Percentiles rank a stretch among this genome's conserved stretches.
phyloP scores from a whole-genome alignment of 2,797 vertebrate genomes.

The Sebastes hubbsi region DNA sequence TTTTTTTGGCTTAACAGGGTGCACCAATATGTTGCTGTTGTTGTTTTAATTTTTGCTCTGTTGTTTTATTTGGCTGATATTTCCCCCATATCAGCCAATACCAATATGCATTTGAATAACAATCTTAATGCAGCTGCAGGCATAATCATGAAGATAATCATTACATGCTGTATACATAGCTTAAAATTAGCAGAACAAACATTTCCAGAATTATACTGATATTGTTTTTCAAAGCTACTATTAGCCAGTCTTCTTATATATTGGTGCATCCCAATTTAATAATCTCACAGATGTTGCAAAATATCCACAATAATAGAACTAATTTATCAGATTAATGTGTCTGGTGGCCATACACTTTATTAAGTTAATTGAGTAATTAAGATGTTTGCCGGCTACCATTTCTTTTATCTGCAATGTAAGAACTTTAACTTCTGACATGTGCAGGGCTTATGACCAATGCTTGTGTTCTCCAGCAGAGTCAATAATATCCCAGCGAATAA shows the following conservation, averaged over 20 bases:
- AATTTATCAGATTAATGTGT: not conserved
- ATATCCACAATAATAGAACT: slow-evolving; percentile 10
- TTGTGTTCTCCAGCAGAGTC: slow-evolving; percentile 51
- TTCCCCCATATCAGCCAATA: not conserved
- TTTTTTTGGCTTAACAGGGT: slow-evolving; percentile 14
- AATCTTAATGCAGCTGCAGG: not conserved
- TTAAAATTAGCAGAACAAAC: not conserved
- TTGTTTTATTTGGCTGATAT: not conserved
- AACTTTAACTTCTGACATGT: slow-evolving; percentile 27
- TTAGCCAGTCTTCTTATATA: slow-evolving; percentile 4
- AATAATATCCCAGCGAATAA: slow-evolving; percentile 76
- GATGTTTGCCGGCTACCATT: slow-evolving; percentile 16
- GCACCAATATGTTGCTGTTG: slow-evolving; percentile 13
- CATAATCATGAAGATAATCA: slow-evolving; percentile 5
- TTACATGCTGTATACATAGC: not conserved
- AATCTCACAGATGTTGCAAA: slow-evolving; percentile 19
- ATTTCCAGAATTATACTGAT: not conserved
- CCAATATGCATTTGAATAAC: slow-evolving; percentile 1
- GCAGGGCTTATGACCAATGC: slow-evolving; percentile 36
- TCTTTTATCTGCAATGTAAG: slow-evolving; percentile 23
- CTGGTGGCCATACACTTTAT: not conserved
- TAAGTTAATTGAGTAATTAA: slow-evolving; percentile 6
- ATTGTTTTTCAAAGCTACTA: not conserved
- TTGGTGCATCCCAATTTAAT: slow-evolving; percentile 8
- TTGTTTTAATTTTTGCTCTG: not conserved